Conservation (phyloP, 1,140 invertebrate species). For the Centruroides vittatus region DNA sequence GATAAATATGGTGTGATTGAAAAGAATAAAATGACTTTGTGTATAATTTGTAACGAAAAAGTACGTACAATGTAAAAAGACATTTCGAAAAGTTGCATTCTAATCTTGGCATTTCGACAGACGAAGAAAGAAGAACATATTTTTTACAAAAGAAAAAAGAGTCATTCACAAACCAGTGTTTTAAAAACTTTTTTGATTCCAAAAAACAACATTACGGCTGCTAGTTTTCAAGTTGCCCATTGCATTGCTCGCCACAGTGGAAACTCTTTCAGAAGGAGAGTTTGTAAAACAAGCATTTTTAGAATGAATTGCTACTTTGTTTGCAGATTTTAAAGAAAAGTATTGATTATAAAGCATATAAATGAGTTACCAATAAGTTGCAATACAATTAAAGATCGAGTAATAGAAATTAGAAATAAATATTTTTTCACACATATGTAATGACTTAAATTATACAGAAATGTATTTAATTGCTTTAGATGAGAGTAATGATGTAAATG, state of each 20-base stretch:
- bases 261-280: neutral
- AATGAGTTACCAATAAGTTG: constrained; percentile 1
- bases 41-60: too few relatives aligned
- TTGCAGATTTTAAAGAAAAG: constrained; percentile 1
- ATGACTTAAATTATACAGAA: constrained; percentile 1
- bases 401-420: constrained; percentile 3
- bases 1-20: too few relatives aligned
- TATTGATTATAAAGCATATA: neutral
- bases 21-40: too few relatives aligned
- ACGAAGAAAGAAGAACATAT: neutral
- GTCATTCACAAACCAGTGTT: neutral
- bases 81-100: neutral
- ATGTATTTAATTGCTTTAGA: neutral
- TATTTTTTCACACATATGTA: constrained; percentile 1
- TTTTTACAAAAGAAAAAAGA: constrained; percentile 1
- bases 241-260: neutral
- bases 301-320: neutral
- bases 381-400: neutral
- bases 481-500: neutral
- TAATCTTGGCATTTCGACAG: neutral
- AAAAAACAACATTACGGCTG: neutral
- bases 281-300: neutral
- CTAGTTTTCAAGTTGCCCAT: neutral
- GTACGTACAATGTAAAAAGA: too few relatives aligned
- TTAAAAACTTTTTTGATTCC: neutral